A percentile compares a stretch with the other conserved stretches of the same genome.
Conservation (phyloP, 2,888 invertebrate genomes). For the Artemia sinica region DNA sequence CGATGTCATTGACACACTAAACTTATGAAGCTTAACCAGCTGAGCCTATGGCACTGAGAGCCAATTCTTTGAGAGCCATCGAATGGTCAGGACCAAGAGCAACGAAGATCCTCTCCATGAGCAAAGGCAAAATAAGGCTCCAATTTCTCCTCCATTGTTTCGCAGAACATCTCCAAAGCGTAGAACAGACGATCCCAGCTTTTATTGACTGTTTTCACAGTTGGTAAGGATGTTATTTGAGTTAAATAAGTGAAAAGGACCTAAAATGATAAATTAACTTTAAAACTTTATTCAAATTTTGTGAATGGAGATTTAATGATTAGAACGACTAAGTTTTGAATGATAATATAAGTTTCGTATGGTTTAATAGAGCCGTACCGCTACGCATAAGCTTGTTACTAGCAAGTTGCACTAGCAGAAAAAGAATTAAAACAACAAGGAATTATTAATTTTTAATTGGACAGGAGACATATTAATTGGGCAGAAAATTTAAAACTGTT, state of each 20-base stretch:
- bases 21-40: conserved; percentile 31
- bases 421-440: too few species aligned
- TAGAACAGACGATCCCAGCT: conserved; percentile 54
- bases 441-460: too few species aligned
- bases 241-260: conserved; percentile 2
- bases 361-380: too few species aligned
- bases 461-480: too few species aligned
- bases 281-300: too few species aligned
- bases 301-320: too few species aligned
- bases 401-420: too few species aligned
- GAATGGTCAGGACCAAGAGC: conserved; percentile 40
- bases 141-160: conserved; percentile 53
- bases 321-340: too few species aligned
- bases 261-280: conserved; percentile 35
- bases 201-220: not conserved
- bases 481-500: too few species aligned
- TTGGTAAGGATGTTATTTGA: not conserved
- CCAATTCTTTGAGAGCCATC: conserved; percentile 45
- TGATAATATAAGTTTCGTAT: too few species aligned
- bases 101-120: conserved; percentile 52
- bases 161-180: conserved; percentile 59
- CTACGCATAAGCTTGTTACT: too few species aligned
- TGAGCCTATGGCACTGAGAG: conserved; percentile 50
- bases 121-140: conserved; percentile 48
- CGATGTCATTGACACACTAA: conserved; percentile 15